Base-by-base conservation (phyloP, 2,797 vertebrate species). In the Sebastes cheni region DNA sequence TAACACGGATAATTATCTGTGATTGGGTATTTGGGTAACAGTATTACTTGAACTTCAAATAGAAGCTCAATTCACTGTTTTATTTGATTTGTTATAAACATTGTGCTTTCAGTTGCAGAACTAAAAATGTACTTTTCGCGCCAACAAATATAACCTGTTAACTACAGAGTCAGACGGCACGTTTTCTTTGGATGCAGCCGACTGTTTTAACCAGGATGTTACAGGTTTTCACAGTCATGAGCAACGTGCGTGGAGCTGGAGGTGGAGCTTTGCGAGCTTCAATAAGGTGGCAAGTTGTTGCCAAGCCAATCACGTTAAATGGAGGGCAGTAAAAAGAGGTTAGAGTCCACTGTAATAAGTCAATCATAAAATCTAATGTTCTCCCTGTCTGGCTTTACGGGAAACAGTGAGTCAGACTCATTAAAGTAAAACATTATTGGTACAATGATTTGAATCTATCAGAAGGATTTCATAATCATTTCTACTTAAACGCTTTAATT, bases 271-370 rank as follows among this genome's bases (percentile, higher is more conserved):
- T 30, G 56, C 7, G 2, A 61, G 62, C 39, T 67, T 76, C 62
- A 25, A 77, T 82, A 83, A 22, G 27, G 72, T 90, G 70, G 79
- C 60, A 29, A 30, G 76, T 65, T 80, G 36, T 81, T 74, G 77
- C 39, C 29, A 12, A 18, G 85, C 84, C 88, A 89, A 91, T 90
- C 76, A 36, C 12, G 34, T 78, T 73, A 77, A 86, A 85, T 25
- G 30, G 14, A 75, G 77, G 52, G 82, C 61, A 71, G 75, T 90
- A 91, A 93, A 90, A 75, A 65, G 42, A 75, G 87, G 77, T 76
- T 80, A 88, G 76, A 92, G 92, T 93, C 87, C 89, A 88, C n/a
- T 66, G 69, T 30, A 81, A 88, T 83, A 83, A 86, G 85, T 85
- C 83, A 81, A 82, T 93, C 83, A 83, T 92, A 92, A 91, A 94